Evolutionary conservation across 2,797 vertebrate genomes (phyloP), one percentile per base, ranked within the genome.

Genomic region (Sebastes vulpes): DNA sequence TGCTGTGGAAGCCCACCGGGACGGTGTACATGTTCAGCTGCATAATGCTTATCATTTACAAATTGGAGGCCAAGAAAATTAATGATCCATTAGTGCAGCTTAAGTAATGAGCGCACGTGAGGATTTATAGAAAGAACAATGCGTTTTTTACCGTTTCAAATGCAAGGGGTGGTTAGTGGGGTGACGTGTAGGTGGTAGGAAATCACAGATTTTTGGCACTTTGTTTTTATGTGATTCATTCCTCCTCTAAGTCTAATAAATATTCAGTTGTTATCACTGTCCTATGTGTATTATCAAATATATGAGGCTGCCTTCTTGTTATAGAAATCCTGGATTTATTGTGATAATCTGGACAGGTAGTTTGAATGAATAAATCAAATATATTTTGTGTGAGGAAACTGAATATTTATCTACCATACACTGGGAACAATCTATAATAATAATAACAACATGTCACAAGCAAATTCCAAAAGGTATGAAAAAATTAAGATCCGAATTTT

Each of bases 21-120:
- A 82, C 68, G 53, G 58, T 74, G 66, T 73, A n/a, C 60, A 46
- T 32, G 64, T 84, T 86, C 73, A 32, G 58, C 77, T 84, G 80
- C 84, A 79, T 83, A 86, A 82, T 81, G 73, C 61, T 85, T 87
- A 78, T 65, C 68, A 80, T 93, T 88, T 84, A 82, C 76, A 90
- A 92, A 94, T 91, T 77, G 86, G 79, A 83, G 65, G 57, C 73
- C 58, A 61, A 65, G 53, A 82, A 90, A 89, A 84, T 59, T 28
- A 91, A 89, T 78, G 63, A 83, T 79, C 73, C 72, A 84, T 94
- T 90, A 82, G 82, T 65, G 57, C 32, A 75, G 70, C 72, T 82
- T 85, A 80, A 86, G 91, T 85, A 85, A 84, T 77, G 58, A 79
- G 68, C n/a, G 35, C 60, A 66, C 3, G 48, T 26, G 4, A 67